Conservation (phyloP, 1,140 invertebrate genomes). For the Trichogramma pretiosum region DNA sequence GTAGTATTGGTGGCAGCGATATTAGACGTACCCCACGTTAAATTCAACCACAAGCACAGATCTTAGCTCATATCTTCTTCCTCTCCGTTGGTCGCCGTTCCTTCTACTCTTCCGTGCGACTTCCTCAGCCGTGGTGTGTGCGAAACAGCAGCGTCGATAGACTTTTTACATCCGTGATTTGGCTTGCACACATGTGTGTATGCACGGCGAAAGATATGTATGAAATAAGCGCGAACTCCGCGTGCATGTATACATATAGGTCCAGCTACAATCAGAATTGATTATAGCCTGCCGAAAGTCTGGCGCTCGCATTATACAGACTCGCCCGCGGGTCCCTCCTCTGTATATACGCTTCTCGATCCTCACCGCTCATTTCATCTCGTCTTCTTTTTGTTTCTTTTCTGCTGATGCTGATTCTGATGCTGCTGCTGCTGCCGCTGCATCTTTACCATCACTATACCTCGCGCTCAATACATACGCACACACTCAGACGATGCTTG, state of each 20-base stretch:
- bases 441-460: too few relatives aligned
- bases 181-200: conserved; percentile 30
- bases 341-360: background rate
- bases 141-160: conserved; percentile 27
- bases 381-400: conserved; percentile 12
- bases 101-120: conserved; percentile 10
- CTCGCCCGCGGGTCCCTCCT: conserved; percentile 30
- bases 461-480: too few relatives aligned
- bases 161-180: conserved; percentile 12
- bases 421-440: background rate
- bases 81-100: too few relatives aligned
- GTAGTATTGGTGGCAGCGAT: too few relatives aligned
- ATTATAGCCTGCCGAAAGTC: conserved; percentile 47
- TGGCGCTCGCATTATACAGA: conserved; percentile 35
- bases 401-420: background rate
- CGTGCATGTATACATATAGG: conserved; percentile 2
- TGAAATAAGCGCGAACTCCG: too few relatives aligned
- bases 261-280: conserved; percentile 44
- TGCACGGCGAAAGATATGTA: too few relatives aligned
- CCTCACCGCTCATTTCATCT: conserved; percentile 21
- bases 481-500: too few relatives aligned
- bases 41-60: too few relatives aligned
- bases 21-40: too few relatives aligned
- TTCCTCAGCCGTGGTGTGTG: background rate
- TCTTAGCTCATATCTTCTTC: too few relatives aligned